Base-by-base conservation (phyloP, 2,113 vertebrate species). In the Corydoras sp. region DNA sequence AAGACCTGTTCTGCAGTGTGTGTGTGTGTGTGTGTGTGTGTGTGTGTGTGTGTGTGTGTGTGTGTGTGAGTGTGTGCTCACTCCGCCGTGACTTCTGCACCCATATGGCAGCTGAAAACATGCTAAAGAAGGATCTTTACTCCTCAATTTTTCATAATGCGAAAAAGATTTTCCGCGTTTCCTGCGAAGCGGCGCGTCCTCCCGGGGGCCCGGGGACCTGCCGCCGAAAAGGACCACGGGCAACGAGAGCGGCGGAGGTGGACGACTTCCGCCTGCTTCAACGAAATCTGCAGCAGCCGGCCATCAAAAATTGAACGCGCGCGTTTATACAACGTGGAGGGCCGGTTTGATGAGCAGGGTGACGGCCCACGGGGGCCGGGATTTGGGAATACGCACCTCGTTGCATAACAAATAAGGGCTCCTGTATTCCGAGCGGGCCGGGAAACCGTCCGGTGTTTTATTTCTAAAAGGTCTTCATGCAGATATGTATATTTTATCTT, bases 61-160 rank as follows among this genome's bases (percentile, higher is more conserved):
- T 68, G 31, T 62, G 43, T 69, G 67, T 69, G 69, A 35, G 55
- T 32, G 71, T 60, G 35, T 31, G 55, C 12, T 5, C 6, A 62
- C 11, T 56, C 30, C 18, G 30, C 29, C 64, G 72, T 72, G 73
- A 67, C 50, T 62, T 53, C 58, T 68, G 8, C 63, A 68, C 59
- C 73, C 65, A 72, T 56, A 62, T 65, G 53, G 63, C 43, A 60
- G 63, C 14, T 12, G 49, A 30, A 68, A 62, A 70, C 74, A 73
- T 53, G 58, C 61, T 65, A 74, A 76, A 73, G 72, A 59, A 58
- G 48, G 49, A 54, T 56, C 63, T 66, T 65, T 13, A 24, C 63
- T 10, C 58, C 48, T 79, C 70, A 35, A 74, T 79, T 76, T 76
- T 79, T 74, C 64, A 79, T 79, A 76, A 71, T 15, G 31, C 15